Percentiles rank a stretch among this genome's conserved stretches.
Evolutionary conservation across 2,888 invertebrate genomes (phyloP).

Genomic region (Euplexia lucipara): DNA sequence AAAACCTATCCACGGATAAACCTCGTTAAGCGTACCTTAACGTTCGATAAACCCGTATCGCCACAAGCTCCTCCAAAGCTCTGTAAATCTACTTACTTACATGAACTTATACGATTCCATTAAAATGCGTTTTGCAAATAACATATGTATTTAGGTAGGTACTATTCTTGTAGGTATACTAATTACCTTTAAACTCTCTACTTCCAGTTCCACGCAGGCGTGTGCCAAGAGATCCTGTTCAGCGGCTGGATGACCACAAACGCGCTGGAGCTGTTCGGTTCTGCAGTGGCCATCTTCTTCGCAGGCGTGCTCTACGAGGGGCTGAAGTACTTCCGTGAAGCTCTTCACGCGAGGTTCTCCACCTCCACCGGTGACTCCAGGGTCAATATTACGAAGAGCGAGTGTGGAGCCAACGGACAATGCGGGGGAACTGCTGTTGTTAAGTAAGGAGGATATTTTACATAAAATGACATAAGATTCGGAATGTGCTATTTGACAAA

Average conservation of each 20-base stretch:
- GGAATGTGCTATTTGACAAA: no score
- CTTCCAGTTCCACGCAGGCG: constrained; percentile 95
- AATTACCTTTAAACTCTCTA: neutral
- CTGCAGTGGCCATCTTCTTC: constrained; percentile 97
- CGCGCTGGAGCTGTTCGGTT: constrained; percentile 95
- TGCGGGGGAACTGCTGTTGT: constrained; percentile 83
- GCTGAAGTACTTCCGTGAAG: constrained; percentile 95
- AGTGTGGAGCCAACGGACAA: constrained; percentile 82
- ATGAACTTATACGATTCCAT: no score
- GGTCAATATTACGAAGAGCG: constrained; percentile 88
- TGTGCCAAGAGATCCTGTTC: constrained; percentile 95
- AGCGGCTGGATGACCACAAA: constrained; percentile 94
- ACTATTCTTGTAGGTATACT: no score
- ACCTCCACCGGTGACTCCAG: constrained; percentile 80
- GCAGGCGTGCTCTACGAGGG: constrained; percentile 98
- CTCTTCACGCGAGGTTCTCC: constrained; percentile 79
- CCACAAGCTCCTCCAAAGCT: no score
- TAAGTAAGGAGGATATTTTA: constrained; percentile 75
- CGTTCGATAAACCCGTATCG: no score
- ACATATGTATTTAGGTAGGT: no score
- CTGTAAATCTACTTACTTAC: no score
- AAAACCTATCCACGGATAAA: no score
- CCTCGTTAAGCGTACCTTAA: no score
- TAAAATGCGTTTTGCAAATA: no score
- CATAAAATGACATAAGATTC: neutral